A percentile compares a stretch with the other conserved stretches of the same genome.
These are phyloP conservation scores for Oryzias celebensis DNA, from an alignment of 2,113 vertebrate genomes.

Conservation along the genomic window DNA sequence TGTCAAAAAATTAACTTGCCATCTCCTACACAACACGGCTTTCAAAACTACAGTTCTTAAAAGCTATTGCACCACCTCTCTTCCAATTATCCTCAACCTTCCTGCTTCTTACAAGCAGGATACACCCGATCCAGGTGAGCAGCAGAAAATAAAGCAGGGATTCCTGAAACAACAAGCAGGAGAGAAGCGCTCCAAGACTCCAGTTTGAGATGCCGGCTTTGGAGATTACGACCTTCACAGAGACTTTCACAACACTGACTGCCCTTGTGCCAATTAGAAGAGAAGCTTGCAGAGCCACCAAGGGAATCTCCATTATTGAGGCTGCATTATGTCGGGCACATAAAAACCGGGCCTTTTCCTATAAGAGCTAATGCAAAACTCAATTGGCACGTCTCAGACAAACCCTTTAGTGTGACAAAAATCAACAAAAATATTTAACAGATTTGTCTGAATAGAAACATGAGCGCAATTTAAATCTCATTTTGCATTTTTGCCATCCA, in stretches of 20 bases:
- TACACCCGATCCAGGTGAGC: no score
- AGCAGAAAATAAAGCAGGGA: no score
- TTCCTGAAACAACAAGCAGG: no score
- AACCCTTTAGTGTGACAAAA: not conserved
- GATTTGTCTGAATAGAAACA: no score
- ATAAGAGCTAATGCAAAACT: slow-evolving; percentile 2
- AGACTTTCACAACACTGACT: slow-evolving; percentile 6
- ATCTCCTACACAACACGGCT: no score
- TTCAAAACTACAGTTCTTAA: no score
- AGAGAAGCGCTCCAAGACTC: not conserved
- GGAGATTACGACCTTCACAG: slow-evolving; percentile 1
- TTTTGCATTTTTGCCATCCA: no score
- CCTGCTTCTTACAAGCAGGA: no score
- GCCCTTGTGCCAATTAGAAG: not conserved
- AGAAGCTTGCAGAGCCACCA: not conserved
- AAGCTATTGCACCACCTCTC: no score
- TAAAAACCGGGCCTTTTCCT: not conserved
- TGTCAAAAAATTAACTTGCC: no score
- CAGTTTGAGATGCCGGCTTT: not conserved
- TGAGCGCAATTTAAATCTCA: no score
- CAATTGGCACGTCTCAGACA: not conserved
- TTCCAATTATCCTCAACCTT: no score
- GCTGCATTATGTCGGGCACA: not conserved
- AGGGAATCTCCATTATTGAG: not conserved
- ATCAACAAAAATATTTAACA: not conserved